Base-by-base conservation (phyloP, 2,888 invertebrate species). In the Caradrina kadenii region DNA sequence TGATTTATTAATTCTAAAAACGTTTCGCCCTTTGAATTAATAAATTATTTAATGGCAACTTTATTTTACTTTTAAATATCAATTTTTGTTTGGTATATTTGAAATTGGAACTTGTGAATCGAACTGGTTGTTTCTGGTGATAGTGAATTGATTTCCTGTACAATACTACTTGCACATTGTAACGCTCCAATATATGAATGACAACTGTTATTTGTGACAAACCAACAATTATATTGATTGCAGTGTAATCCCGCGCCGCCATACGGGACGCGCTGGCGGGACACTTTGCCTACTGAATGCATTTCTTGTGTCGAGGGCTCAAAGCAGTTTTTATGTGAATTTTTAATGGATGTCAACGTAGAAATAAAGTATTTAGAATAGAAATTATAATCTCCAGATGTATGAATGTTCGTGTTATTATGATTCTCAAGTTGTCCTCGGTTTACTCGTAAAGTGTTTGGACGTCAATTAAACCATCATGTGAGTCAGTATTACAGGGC, bases 401-500 rank as follows among this genome's bases (percentile, higher is more conserved):
- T 84, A 80, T 83, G 80, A 66, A 76, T 78, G 86, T 78, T 79
- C 80, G 80, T 79, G 86, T 84, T 60, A 22, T 49, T 79, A 87
- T 86, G 88, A 88, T 91, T 90, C 88, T 91, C 90, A 90, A 76
- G 72, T 87, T 87, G 84, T 86, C 83, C 86, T 81, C 80, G 78
- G 76, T 75, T 80, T 75, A 66, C 69, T 81, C 73, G 68, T 61
- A 71, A 66, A 73, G 82, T 85, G 87, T 86, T 80, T 80, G 81
- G 84, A 86, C 87, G 93, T 94, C 94, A 94, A 94, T 95, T 94
- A 91, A 84, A 87, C 88, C 88, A 89, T 88, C 84, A 88, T 87
- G 90, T 91, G 90, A 92, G 93, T 93, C 95, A 95, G 95, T 96
- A 96, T 95, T 95, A 95, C 93, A 94, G 93, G 93, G 93, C 91